These are phyloP conservation scores for Hydropotes inermis DNA, from an alignment of 2,113 vertebrate species.

Conservation along the genomic window DNA sequence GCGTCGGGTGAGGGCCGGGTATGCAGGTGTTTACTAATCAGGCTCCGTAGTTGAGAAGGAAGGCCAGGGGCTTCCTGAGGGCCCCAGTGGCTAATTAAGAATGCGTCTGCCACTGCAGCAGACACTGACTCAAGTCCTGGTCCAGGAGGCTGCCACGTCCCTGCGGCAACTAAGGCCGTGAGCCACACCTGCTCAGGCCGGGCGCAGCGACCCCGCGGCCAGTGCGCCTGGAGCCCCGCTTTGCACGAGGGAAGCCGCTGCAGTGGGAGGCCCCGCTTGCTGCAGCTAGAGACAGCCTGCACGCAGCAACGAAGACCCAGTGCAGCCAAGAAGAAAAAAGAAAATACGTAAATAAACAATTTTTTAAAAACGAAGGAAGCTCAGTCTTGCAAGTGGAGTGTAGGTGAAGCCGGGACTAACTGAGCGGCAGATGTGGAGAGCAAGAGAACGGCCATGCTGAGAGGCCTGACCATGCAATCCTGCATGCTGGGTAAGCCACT, in stretches of 20 bases:
- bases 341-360: neutral
- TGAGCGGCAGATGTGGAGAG: neutral
- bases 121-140: neutral
- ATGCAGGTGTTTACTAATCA: neutral
- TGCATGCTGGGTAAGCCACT: neutral
- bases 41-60: neutral
- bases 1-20: neutral
- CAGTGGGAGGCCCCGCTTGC: neutral
- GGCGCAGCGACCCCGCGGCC: neutral
- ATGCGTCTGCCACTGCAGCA: neutral
- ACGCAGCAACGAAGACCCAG: neutral
- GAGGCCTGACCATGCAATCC: neutral
- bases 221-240: neutral
- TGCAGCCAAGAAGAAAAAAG: neutral
- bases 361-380: neutral
- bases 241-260: neutral
- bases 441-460: neutral
- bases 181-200: neutral
- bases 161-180: neutral
- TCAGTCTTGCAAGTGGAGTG: neutral
- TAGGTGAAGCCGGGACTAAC: neutral
- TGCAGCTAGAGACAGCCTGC: neutral
- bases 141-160: neutral
- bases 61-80: neutral
- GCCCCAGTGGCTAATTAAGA: neutral